Conservation (phyloP, 2,888 invertebrate species). For the Caradrina kadenii region DNA sequence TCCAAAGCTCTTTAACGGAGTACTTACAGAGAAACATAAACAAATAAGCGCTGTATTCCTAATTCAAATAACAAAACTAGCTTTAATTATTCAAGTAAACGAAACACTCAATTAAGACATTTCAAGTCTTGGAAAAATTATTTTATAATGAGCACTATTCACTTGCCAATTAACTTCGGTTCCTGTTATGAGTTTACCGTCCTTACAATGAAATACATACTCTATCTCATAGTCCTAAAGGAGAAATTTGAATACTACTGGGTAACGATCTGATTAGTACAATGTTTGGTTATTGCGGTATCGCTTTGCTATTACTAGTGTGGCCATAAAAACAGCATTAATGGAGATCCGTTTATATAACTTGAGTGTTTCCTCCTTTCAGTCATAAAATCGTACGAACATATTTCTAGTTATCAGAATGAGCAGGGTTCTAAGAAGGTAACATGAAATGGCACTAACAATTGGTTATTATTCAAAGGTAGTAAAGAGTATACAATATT, state of each 20-base stretch:
- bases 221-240: slow-evolving; percentile 2
- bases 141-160: slow-evolving; percentile 68
- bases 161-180: slow-evolving; percentile 60
- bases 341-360: slow-evolving; percentile 26
- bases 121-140: slow-evolving; percentile 61
- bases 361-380: slow-evolving; percentile 36
- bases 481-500: not conserved
- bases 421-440: slow-evolving; percentile 21
- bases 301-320: slow-evolving; percentile 31
- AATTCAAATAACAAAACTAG: slow-evolving; percentile 58
- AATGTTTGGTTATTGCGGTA: slow-evolving; percentile 53
- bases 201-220: slow-evolving; percentile 29
- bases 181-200: slow-evolving; percentile 23
- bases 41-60: slow-evolving; percentile 65
- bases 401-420: slow-evolving; percentile 24
- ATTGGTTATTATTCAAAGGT: not conserved
- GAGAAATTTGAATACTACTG: slow-evolving; percentile 10
- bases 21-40: slow-evolving; percentile 57
- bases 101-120: slow-evolving; percentile 62
- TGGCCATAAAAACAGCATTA: slow-evolving; percentile 38
- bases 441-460: slow-evolving; percentile 3
- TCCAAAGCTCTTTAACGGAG: slow-evolving; percentile 48
- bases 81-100: slow-evolving; percentile 58
- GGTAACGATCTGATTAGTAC: slow-evolving; percentile 50
- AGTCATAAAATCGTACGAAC: slow-evolving; percentile 32